Percentiles rank a stretch among this genome's conserved stretches.
phyloP scores from a whole-genome alignment of 1,140 invertebrate genomes.

The Papilio xuthus region DNA sequence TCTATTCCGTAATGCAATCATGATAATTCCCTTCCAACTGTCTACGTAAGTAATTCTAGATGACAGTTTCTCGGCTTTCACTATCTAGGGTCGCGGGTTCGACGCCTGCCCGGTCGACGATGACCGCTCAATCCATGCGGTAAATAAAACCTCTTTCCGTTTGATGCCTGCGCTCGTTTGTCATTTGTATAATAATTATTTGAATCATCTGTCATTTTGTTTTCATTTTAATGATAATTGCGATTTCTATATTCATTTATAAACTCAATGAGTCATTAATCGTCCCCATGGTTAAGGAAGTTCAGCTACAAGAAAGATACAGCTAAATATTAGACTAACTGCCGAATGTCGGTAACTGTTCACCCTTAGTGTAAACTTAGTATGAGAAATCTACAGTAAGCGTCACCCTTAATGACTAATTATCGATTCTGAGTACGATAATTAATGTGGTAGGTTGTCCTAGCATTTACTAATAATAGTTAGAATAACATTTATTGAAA shows the following conservation, averaged over 20 bases:
- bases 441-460: background rate
- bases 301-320: no score
- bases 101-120: conserved; percentile 53
- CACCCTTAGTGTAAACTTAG: no score
- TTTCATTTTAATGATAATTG: conserved; percentile 5
- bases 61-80: conserved; percentile 62
- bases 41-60: conserved; percentile 55
- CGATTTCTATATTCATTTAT: background rate
- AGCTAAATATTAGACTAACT: no score
- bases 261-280: no score
- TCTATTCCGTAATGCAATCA: conserved; percentile 20
- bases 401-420: no score
- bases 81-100: conserved; percentile 63
- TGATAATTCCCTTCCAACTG: conserved; percentile 46
- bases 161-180: conserved; percentile 10
- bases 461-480: background rate
- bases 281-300: no score
- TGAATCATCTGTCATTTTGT: conserved; percentile 22
- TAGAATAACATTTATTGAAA: background rate
- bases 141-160: conserved; percentile 45
- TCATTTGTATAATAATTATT: conserved; percentile 21
- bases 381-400: no score
- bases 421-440: no score
- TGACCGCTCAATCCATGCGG: conserved; percentile 49
- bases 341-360: no score